Percentiles rank a stretch among this genome's conserved stretches.
Evolutionary conservation across 2,113 vertebrate genomes (phyloP).

Genomic region (Daphoenositta chrysoptera): DNA sequence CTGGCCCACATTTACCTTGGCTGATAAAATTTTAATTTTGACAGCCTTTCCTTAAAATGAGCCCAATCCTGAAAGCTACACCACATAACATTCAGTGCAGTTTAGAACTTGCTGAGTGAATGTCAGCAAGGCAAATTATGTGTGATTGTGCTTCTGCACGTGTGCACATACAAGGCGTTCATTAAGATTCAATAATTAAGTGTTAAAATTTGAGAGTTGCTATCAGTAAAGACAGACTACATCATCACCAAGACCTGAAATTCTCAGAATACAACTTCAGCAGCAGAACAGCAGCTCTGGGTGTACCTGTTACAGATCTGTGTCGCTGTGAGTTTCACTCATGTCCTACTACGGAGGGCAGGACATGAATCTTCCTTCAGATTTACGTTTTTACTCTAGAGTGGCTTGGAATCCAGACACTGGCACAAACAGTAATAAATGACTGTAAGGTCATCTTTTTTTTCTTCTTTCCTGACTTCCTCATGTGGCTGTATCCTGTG

Average conservation of each 20-base stretch:
- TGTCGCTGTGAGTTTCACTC: neutral
- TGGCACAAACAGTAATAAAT: constrained; percentile 69
- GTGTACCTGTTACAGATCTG: neutral
- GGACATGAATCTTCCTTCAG: neutral
- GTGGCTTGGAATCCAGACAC: constrained; percentile 52
- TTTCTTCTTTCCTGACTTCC: neutral
- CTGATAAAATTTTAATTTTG: neutral
- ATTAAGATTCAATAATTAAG: neutral
- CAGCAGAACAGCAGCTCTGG: neutral
- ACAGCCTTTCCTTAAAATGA: neutral
- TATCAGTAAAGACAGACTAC: neutral
- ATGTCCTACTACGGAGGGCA: neutral
- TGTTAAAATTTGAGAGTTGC: neutral
- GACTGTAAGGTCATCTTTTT: constrained; percentile 2
- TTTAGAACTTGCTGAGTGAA: neutral
- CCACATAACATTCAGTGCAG: neutral
- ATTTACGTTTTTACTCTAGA: constrained; percentile 62
- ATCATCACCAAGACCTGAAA: neutral
- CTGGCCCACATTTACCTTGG: neutral
- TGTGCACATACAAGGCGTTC: neutral
- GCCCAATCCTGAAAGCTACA: neutral
- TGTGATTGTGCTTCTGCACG: neutral
- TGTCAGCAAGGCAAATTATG: neutral
- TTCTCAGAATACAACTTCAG: neutral
- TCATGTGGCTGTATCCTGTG: neutral